A percentile compares a stretch with the other conserved stretches of the same genome.
Conservation (phyloP, 2,113 vertebrate species). For the Pimephales promelas region DNA sequence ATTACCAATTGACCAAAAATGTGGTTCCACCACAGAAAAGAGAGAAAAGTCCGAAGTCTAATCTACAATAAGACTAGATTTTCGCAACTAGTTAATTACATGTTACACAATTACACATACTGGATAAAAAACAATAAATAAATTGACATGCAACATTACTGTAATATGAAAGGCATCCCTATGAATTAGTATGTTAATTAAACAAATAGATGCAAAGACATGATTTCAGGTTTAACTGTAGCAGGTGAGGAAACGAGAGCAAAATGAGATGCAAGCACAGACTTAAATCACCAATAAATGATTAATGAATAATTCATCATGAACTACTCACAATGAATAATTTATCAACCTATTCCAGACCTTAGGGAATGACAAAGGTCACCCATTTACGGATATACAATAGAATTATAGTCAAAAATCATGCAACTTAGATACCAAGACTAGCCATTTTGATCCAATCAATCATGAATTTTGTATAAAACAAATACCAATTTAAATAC, state of each 20-base stretch:
- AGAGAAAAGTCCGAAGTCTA: not conserved
- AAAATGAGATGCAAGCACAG: conserved; percentile 41
- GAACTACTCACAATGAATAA: conserved; percentile 51
- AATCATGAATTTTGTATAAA: not conserved
- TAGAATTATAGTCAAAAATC: conserved; percentile 17
- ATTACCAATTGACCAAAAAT: not conserved
- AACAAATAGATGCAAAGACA: conserved; percentile 31
- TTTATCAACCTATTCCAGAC: conserved; percentile 28
- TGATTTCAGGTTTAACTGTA: conserved; percentile 16
- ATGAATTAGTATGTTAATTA: conserved; percentile 23
- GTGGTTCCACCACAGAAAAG: not conserved
- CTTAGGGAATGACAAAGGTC: conserved; percentile 48
- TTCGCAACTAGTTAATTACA: not conserved
- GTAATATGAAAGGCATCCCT: not conserved
- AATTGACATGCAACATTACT: conserved; percentile 2
- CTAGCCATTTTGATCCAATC: not conserved
- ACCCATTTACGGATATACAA: conserved; percentile 41
- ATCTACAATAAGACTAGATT: not conserved
- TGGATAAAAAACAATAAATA: not conserved
- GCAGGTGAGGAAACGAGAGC: conserved; percentile 17
- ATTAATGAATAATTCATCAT: conserved; percentile 52
- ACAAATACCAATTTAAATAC: not conserved
- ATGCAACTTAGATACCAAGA: not conserved
- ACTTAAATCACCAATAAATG: conserved; percentile 42
- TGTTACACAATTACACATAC: not conserved